Base-by-base conservation (phyloP, 2,113 vertebrate genomes). In the Lethenteron camtschaticum region DNA sequence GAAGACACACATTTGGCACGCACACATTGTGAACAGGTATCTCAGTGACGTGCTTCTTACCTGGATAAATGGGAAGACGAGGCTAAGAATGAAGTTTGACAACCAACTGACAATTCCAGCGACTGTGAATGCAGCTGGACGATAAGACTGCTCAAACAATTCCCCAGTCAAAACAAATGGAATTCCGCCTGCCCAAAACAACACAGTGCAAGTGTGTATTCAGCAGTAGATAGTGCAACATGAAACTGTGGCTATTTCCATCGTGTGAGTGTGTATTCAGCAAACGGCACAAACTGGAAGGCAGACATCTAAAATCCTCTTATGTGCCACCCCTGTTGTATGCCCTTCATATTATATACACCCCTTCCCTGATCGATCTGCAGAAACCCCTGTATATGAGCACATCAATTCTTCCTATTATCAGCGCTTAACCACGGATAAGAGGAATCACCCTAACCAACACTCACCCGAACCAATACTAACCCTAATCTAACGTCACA, bases 31-130 rank as follows among this genome's bases (percentile, higher is more conserved):
- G 41, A 41, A 41, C 41, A 41, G 41, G 41, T 6, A 41, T 41
- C 41, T 41, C 6, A 41, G 41, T 41, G 41, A 41, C 41, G 41
- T 41, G 41, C 41, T 41, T 41, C 78, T 75, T 79, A 96, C 89
- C 82, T 95, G 89, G 75, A 97, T 87, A 76, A 89, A 90, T 0
- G 91, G 94, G 73, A 97, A 96, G 69, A 96, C 75, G 68, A 97
- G 83, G 13, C 91, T 89, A 2, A 97, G 83, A 0, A 78, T 55
- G 0, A 94, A 96, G 80, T 94, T 95, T 72, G 82, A 81, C 60
- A 97, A 80, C 94, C 91, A 97, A 79, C 89, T 92, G 55, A 90
- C 76, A 0, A 77, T 82, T 24, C 94, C 94, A 8, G 85, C 87
- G 4, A 91, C 79, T 80, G 86, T 82, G 77, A 91, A 97, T 0